These are phyloP conservation scores for Nomia melanderi DNA, from an alignment of 1,140 invertebrate species.

Conservation along the genomic window DNA sequence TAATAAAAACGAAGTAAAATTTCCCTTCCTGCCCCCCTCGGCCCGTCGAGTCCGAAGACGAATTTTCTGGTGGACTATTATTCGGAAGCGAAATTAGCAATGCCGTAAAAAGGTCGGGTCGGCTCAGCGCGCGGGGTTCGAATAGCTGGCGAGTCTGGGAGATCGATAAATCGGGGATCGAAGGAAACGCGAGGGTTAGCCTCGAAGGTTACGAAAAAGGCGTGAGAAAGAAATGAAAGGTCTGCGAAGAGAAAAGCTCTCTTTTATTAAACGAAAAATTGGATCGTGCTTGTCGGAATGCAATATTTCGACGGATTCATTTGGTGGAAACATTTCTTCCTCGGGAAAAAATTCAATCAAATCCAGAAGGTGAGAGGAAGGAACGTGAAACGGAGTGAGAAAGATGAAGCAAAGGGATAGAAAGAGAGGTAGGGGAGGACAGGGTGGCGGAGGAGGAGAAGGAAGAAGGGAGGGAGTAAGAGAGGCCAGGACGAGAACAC, in stretches of 20 bases:
- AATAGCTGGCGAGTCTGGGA: conserved; percentile 9
- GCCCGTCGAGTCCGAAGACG: background rate
- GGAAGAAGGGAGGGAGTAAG: conserved; percentile 19
- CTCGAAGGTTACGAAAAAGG: conserved; percentile 60
- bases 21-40: no score
- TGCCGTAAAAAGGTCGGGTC: background rate
- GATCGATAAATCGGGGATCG: conserved; percentile 53
- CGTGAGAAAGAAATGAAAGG: conserved; percentile 52
- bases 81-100: conserved; percentile 10
- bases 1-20: background rate
- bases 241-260: conserved; percentile 69
- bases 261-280: conserved; percentile 80
- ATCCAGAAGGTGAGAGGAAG: conserved; percentile 77
- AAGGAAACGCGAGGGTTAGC: conserved; percentile 29
- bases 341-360: conserved; percentile 81
- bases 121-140: background rate
- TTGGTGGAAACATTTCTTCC: conserved; percentile 81
- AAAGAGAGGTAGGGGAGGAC: conserved; percentile 12
- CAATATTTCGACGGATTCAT: conserved; percentile 82
- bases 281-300: conserved; percentile 79
- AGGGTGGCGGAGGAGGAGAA: conserved; percentile 61
- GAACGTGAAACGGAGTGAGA: background rate
- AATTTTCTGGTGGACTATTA: background rate
- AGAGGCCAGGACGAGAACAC: conserved; percentile 43
- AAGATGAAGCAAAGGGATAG: background rate